phyloP scores from a whole-genome alignment of 2,797 vertebrate genomes.

The Otolemur crassicaudatus region DNA sequence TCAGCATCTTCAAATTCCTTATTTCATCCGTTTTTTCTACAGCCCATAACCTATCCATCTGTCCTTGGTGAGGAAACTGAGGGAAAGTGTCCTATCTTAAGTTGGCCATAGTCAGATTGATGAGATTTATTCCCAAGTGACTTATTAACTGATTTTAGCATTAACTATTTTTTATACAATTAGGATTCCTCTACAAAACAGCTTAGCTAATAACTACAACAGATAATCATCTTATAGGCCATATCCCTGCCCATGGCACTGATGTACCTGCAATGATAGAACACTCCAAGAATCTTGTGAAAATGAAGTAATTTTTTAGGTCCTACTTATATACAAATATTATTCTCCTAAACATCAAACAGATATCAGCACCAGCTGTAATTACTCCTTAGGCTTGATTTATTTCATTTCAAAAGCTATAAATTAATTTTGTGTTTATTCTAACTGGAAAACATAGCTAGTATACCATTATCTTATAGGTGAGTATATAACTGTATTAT shows the following conservation, averaged over 20 bases:
- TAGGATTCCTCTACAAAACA: background rate
- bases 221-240: background rate
- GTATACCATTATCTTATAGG: background rate
- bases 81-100: background rate
- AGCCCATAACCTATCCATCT: background rate
- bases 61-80: background rate
- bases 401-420: slow-evolving; percentile 56
- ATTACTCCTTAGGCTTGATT: slow-evolving; percentile 40
- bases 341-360: slow-evolving; percentile 48
- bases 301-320: slow-evolving; percentile 38
- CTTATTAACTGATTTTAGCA: background rate
- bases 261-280: background rate
- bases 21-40: slow-evolving; percentile 4
- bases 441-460: slow-evolving; percentile 28
- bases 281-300: background rate
- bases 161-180: background rate
- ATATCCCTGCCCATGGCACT: background rate
- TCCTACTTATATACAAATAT: slow-evolving; percentile 47
- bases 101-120: background rate
- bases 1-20: background rate
- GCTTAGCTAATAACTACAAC: background rate
- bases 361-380: slow-evolving; percentile 8
- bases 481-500: background rate
- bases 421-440: slow-evolving; percentile 54
- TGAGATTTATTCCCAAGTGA: background rate